A percentile compares a stretch with the other conserved stretches of the same genome.
Evolutionary conservation across 1,140 invertebrate genomes (phyloP).

Genomic region (Aphis craccivora): DNA sequence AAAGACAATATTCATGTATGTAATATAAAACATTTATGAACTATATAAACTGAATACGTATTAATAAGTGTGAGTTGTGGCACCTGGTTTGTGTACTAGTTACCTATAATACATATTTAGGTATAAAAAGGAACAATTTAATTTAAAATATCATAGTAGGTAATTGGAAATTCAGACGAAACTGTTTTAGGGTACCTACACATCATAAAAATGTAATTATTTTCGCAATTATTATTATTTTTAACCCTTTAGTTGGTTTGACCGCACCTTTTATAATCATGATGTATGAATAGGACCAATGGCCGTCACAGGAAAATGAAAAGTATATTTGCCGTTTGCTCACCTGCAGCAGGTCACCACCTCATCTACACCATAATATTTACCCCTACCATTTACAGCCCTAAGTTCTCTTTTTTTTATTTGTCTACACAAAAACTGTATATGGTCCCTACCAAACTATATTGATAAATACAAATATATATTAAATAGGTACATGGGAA

Average conservation of each 20-base stretch:
- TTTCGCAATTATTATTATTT: neutral
- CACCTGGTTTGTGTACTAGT: neutral
- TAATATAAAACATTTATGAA: too few species aligned
- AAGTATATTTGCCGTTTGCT: neutral
- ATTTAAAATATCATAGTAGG: neutral
- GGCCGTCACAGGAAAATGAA: constrained; percentile 17
- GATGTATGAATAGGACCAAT: neutral
- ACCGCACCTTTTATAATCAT: neutral
- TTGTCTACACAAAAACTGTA: neutral
- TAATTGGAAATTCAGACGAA: neutral
- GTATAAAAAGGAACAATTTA: neutral
- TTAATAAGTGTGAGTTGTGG: neutral
- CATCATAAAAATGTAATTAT: constrained; percentile 5
- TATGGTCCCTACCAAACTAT: neutral
- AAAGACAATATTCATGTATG: neutral
- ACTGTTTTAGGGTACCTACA: neutral
- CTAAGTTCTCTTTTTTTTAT: neutral
- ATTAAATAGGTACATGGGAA: neutral
- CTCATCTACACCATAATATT: neutral
- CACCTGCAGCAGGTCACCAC: constrained; percentile 13
- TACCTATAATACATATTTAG: neutral
- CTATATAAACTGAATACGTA: neutral
- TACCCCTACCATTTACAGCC: neutral
- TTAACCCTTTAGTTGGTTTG: neutral
- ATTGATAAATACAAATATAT: neutral